These are phyloP conservation scores for Drosophila nebulosa DNA, from an alignment of 1,140 invertebrate species.

Conservation along the genomic window DNA sequence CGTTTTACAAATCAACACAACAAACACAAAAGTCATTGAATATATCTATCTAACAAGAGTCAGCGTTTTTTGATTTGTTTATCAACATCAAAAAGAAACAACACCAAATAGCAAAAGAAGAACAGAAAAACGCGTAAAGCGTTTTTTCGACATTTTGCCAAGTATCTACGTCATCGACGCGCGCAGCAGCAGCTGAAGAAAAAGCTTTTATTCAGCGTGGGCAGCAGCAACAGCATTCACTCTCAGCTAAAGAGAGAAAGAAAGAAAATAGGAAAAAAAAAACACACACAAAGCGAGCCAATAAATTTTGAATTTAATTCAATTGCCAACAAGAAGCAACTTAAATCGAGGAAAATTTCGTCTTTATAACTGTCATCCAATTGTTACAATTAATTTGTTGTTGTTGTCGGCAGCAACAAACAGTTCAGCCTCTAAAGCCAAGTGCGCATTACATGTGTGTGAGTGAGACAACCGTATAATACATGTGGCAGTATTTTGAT, in stretches of 20 bases:
- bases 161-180: constrained; percentile 72
- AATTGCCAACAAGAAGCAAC: constrained; percentile 59
- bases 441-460: constrained; percentile 40
- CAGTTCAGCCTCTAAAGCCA: constrained; percentile 21
- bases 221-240: constrained; percentile 14
- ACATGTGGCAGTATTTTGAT: neutral
- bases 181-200: constrained; percentile 42
- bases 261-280: neutral
- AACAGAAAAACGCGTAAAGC: constrained; percentile 25
- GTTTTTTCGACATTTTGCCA: constrained; percentile 34
- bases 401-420: constrained; percentile 14
- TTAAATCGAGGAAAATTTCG: constrained; percentile 59
- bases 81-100: neutral
- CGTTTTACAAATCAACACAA: constrained; percentile 25
- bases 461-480: constrained; percentile 11
- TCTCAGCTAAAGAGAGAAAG: constrained; percentile 7
- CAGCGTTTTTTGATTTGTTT: constrained; percentile 7
- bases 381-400: constrained; percentile 67
- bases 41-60: neutral
- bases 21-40: constrained; percentile 6
- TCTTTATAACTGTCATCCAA: constrained; percentile 18
- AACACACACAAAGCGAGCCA: constrained; percentile 13
- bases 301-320: constrained; percentile 48
- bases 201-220: constrained; percentile 21
- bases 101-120: neutral